Base-by-base conservation (phyloP, 2,888 invertebrate species). In the Carterocephalus palaemon region DNA sequence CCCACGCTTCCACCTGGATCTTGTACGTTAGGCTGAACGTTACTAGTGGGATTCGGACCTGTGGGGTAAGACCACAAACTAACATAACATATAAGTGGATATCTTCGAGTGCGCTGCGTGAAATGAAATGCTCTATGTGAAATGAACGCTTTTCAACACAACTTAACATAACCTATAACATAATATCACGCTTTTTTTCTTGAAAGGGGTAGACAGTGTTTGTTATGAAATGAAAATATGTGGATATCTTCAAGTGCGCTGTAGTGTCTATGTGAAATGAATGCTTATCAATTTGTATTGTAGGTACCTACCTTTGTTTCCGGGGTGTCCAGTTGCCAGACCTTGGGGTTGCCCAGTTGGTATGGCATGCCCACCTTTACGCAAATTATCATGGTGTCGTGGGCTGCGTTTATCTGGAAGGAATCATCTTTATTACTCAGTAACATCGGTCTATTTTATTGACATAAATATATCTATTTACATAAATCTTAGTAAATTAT, bases 321-420 rank as follows among this genome's bases (percentile, higher is more conserved):
- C 1, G 74, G 60, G 0, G 70, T 62, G 13, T 81, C 71, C 2
- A 84, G 46, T 2, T 71, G 69, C 76, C 70, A 75, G 0, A 83
- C 71, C 15, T 40, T 59, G 0, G 83, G 83, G 7, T 48, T 45
- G 0, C 67, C 72, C 0, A 75, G 39, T 5, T 60, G 63, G 48
- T 66, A 80, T 0, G 83, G 83, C 73, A 84, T 63, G 0, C 79
- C 81, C 0, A 83, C 70, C 37, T 83, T 84, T 2, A 82, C 67
- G 48, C 84, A 84, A 2, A 75, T 69, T 0, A 82, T 62, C 19
- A 56, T 34, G 0, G 62, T 54, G 0, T 55, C 54, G 4, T 60
- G 57, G 0, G 65, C 51, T 0, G 52, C 50, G 24, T 53, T 46
- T 8, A 60, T 51, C 60, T 60, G 24, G n/a, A 17, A 31, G 19